These are phyloP conservation scores for Gorsachius goisagi DNA, from an alignment of 2,113 vertebrate species.

Conservation along the genomic window DNA sequence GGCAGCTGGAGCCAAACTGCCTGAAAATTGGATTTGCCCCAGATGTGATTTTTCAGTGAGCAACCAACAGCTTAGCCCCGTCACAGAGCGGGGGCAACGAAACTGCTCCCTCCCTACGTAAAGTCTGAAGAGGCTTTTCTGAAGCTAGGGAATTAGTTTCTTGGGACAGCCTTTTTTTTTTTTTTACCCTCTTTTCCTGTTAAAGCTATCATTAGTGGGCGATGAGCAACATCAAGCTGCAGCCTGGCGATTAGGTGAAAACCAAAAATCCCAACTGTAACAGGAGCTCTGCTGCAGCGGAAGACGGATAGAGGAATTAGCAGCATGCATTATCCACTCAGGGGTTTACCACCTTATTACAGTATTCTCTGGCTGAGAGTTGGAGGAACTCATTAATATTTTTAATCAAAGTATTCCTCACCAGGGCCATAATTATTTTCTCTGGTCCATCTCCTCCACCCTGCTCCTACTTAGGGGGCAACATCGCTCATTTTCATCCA, in stretches of 20 bases:
- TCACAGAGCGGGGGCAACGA: background rate
- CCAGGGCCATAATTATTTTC: background rate
- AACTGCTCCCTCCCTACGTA: background rate
- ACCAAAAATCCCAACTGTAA: background rate
- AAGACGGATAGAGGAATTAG: background rate
- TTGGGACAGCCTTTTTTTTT: background rate
- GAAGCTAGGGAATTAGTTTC: background rate
- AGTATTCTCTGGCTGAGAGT: background rate
- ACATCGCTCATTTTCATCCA: background rate
- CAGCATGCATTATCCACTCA: background rate
- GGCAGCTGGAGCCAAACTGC: background rate
- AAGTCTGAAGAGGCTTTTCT: background rate
- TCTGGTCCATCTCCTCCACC: background rate
- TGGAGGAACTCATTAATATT: background rate
- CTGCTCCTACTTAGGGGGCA: background rate
- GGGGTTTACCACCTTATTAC: background rate
- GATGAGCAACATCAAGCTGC: background rate
- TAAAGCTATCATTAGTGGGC: background rate
- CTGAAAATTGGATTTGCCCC: fast-evolving
- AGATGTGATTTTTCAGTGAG: background rate
- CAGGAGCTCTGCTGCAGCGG: background rate
- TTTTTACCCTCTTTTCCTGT: background rate
- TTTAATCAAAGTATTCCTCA: background rate
- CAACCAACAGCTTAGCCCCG: background rate
- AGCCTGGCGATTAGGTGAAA: background rate